Percentiles rank a stretch among this genome's conserved stretches.
Conservation (phyloP, 2,113 vertebrate species). For the Lucifuga dentata region DNA sequence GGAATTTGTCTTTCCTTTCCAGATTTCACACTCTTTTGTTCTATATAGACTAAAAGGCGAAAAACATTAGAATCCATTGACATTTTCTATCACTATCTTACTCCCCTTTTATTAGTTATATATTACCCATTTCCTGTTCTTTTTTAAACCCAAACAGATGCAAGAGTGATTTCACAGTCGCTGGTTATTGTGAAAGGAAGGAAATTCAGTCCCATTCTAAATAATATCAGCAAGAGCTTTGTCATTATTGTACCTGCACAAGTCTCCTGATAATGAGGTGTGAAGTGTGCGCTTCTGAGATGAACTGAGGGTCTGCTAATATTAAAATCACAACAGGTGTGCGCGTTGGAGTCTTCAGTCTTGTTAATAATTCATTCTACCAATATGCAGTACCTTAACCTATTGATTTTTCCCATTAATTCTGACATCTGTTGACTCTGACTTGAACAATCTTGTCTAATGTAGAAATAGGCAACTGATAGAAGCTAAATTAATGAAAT, state of each 20-base stretch:
- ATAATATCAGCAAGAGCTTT: conserved; percentile 23
- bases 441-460: background rate
- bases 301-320: conserved; percentile 28
- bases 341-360: background rate
- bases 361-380: background rate
- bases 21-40: background rate
- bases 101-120: too few species aligned
- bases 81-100: too few species aligned
- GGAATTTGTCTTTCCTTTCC: conserved; percentile 5
- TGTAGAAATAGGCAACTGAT: conserved; percentile 6
- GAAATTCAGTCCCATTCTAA: conserved; percentile 7
- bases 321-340: conserved; percentile 26
- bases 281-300: conserved; percentile 19
- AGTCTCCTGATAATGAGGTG: conserved; percentile 23
- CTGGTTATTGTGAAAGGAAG: conserved; percentile 32
- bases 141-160: conserved; percentile 12
- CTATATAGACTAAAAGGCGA: too few species aligned
- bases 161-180: conserved; percentile 18
- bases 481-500: conserved; percentile 9
- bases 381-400: background rate
- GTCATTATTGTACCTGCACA: conserved; percentile 1
- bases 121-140: background rate
- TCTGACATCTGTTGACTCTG: conserved; percentile 1
- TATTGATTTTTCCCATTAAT: conserved; percentile 1
- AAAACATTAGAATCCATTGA: too few species aligned